Conservation (phyloP, 2,888 invertebrate species). For the Amblyjoppa proteus region DNA sequence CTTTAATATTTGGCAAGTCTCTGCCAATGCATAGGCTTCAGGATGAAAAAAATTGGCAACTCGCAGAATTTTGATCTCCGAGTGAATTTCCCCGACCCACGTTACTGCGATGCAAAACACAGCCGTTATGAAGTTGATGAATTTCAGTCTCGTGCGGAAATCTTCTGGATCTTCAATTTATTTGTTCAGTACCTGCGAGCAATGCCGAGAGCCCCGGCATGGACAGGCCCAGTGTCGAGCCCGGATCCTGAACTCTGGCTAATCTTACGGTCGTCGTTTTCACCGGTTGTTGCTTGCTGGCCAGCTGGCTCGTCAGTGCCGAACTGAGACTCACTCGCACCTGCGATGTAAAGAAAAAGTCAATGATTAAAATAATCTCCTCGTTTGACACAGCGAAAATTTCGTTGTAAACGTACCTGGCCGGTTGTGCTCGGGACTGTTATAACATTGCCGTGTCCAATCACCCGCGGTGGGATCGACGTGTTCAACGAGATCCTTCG, state of each 20-base stretch:
- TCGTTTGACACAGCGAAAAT: background rate
- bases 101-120: no score
- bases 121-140: no score
- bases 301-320: constrained; percentile 81
- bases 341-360: constrained; percentile 64
- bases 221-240: constrained; percentile 86
- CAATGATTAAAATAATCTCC: background rate
- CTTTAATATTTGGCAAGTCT: no score
- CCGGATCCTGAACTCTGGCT: constrained; percentile 84
- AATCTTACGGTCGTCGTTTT: constrained; percentile 85
- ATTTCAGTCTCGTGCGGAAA: no score
- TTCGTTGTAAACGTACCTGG: constrained; percentile 74
- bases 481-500: constrained; percentile 82
- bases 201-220: constrained; percentile 88
- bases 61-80: no score
- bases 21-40: background rate
- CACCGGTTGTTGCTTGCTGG: constrained; percentile 84
- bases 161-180: no score
- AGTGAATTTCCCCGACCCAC: no score
- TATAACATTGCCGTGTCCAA: constrained; percentile 83
- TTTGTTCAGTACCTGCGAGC: constrained; percentile 84
- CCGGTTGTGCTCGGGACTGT: constrained; percentile 83
- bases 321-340: constrained; percentile 83
- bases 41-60: background rate
- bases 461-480: constrained; percentile 81